These are phyloP conservation scores for Gyrodactylus salaris DNA, from an alignment of 1,140 invertebrate genomes.

Conservation along the genomic window DNA sequence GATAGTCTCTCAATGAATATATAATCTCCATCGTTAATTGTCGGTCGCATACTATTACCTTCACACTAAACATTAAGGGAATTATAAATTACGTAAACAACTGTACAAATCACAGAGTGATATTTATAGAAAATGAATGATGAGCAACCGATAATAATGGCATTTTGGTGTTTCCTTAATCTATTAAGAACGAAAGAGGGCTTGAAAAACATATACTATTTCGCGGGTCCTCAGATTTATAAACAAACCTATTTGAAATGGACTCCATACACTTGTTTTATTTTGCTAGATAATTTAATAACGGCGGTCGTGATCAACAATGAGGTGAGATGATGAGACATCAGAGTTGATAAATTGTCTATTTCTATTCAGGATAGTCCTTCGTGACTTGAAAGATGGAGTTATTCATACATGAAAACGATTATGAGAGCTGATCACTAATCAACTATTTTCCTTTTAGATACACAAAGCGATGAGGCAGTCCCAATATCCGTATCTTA, in stretches of 20 bases:
- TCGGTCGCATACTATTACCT: neutral
- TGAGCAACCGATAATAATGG: neutral
- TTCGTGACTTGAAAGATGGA: no score
- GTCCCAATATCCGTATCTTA: neutral
- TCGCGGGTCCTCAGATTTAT: no score
- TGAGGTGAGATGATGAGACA: no score
- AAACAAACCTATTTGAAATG: no score
- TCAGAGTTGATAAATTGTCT: no score
- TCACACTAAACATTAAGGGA: neutral
- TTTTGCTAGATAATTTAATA: no score
- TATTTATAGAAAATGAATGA: neutral
- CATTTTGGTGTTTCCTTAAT: neutral
- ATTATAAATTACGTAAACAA: neutral
- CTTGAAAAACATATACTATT: no score
- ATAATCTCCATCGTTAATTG: neutral
- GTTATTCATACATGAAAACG: neutral
- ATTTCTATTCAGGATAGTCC: no score
- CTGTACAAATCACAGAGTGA: neutral
- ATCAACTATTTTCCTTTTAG: neutral
- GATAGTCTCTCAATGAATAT: neutral
- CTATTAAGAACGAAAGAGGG: no score
- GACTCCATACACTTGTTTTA: no score
- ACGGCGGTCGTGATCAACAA: no score
- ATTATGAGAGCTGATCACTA: neutral
- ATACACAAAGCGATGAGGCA: neutral